Conservation (phyloP, 2,888 invertebrate species). For the Platypus cylindrus region DNA sequence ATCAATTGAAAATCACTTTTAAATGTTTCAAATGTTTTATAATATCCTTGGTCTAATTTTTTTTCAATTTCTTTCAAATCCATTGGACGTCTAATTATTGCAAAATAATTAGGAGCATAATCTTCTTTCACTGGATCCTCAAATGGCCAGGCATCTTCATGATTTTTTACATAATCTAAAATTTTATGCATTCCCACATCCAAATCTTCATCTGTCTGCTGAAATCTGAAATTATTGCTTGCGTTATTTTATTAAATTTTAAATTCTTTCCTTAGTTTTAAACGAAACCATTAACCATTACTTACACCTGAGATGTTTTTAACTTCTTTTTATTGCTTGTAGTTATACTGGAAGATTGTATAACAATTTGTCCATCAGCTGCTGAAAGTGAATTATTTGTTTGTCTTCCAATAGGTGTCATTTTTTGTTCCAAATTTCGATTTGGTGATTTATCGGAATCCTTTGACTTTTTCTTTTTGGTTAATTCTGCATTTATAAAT, state of each 20-base stretch:
- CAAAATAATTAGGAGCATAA: constrained; percentile 76
- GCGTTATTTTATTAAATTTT: too few relatives aligned
- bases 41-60: constrained; percentile 68
- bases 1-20: constrained; percentile 82
- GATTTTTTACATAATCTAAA: constrained; percentile 72
- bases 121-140: constrained; percentile 86
- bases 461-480: constrained; percentile 16
- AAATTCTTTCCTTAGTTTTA: neutral
- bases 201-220: constrained; percentile 71
- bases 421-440: too few relatives aligned
- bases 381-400: constrained; percentile 79
- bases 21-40: constrained; percentile 67
- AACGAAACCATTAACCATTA: constrained; percentile 14
- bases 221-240: constrained; percentile 52
- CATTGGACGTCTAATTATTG: constrained; percentile 66
- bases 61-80: constrained; percentile 81
- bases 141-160: constrained; percentile 91
- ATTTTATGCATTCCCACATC: constrained; percentile 88
- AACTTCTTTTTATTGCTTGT: constrained; percentile 28
- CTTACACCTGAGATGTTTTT: constrained; percentile 58
- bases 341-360: constrained; percentile 37
- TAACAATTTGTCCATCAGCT: constrained; percentile 71
- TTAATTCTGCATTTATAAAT: constrained; percentile 4
- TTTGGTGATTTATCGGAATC: constrained; percentile 13
- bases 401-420: constrained; percentile 51